phyloP scores from a whole-genome alignment of 2,888 invertebrate species.

The Ernsta delagoae region DNA sequence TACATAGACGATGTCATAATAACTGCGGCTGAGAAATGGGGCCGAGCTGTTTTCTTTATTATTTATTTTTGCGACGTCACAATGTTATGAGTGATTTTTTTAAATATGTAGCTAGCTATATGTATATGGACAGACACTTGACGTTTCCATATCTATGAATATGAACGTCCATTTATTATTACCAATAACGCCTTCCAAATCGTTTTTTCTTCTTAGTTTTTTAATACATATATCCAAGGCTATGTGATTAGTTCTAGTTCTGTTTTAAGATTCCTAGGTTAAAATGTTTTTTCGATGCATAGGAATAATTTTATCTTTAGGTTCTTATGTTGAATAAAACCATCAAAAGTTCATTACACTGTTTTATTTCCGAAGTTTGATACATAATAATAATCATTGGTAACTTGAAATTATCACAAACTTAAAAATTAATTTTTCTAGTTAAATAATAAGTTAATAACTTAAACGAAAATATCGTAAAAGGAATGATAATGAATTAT shows the following conservation, averaged over 20 bases:
- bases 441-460: constrained; percentile 37
- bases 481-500: constrained; percentile 44
- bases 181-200: too few relatives aligned
- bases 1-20: constrained; percentile 38
- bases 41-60: constrained; percentile 39
- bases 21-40: constrained; percentile 31
- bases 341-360: constrained; percentile 17
- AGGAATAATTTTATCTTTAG: too few relatives aligned
- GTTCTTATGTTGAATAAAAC: constrained; percentile 6
- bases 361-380: constrained; percentile 33
- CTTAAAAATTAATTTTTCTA: constrained; percentile 36
- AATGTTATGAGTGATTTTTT: too few relatives aligned
- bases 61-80: not conserved
- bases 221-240: too few relatives aligned
- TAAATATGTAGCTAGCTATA: too few relatives aligned
- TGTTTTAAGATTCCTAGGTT: too few relatives aligned
- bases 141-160: too few relatives aligned
- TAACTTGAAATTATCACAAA: constrained; percentile 61
- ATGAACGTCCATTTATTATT: too few relatives aligned
- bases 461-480: constrained; percentile 37
- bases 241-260: too few relatives aligned
- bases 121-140: too few relatives aligned
- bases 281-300: too few relatives aligned
- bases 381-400: constrained; percentile 47
- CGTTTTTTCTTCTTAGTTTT: too few relatives aligned